Evolutionary conservation across 1,140 invertebrate species (phyloP).

Genomic region (Venustaconcha ellipsiformis): DNA sequence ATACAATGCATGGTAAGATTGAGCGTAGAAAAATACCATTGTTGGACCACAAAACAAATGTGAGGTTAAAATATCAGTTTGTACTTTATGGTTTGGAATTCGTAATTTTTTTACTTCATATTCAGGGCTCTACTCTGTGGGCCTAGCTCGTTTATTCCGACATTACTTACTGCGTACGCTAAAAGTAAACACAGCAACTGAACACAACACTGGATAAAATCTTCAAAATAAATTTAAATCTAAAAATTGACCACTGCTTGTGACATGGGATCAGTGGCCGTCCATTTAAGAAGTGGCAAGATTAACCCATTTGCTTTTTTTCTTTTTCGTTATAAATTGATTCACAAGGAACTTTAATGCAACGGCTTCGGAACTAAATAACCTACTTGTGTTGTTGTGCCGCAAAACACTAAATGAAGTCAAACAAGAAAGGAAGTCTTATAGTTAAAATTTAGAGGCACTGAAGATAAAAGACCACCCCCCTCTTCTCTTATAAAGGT

Average conservation of each 20-base stretch:
- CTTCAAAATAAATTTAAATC: too few relatives aligned
- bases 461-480: background rate
- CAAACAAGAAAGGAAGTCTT: background rate
- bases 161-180: too few relatives aligned
- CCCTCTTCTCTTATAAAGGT: constrained; percentile 36
- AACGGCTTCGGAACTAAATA: background rate
- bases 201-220: too few relatives aligned
- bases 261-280: too few relatives aligned
- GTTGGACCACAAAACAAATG: background rate
- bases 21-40: background rate
- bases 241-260: too few relatives aligned
- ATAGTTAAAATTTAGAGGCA: background rate
- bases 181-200: too few relatives aligned
- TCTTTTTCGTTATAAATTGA: background rate
- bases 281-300: background rate
- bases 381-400: too few relatives aligned
- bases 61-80: background rate
- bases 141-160: too few relatives aligned
- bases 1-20: constrained; percentile 52
- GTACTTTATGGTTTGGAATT: background rate
- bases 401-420: background rate
- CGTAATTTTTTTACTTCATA: background rate
- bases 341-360: background rate
- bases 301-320: background rate
- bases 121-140: background rate